Evolutionary conservation across 2,797 vertebrate genomes (phyloP), one percentile per base, ranked within the genome.

Genomic region (Ptychadena robeensis): DNA sequence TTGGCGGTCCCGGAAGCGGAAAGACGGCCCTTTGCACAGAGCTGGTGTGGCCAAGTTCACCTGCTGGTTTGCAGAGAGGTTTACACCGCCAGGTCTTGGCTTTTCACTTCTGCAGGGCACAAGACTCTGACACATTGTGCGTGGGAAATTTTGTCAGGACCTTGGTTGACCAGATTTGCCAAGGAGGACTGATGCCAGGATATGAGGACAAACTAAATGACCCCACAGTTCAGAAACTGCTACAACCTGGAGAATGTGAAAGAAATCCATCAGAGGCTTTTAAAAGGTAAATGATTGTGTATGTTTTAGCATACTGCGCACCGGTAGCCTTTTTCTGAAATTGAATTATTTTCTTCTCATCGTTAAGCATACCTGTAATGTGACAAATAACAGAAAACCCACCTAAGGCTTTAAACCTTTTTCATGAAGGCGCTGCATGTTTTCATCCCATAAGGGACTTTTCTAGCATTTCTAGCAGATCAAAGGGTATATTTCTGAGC

Each of bases 11-110:
- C 0, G 98, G 98, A 0, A 98, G 97, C 9, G 98, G 98, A 76
- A 99, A 99, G 90, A 99, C 97, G 0, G 98, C 98, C 0, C 91
- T 99, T 28, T 97, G 96, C 87, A 96, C 97, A 0, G 98, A 99
- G 92, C 91, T 99, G 72, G 80, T 99, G 71, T 99, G 97, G 97
- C 98, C 98, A 77, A 95, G 94, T 57, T 96, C 96, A 0, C 90
- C 93, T 80, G 92, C 95, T 69, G 92, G 94, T 40, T 78, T 91
- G 0, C 96, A 98, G 25, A 93, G 97, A 67, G 95, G 95, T 0
- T 91, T 98, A 68, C 96, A 98, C 78, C 95, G 93, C 31, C 96
- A 96, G 82, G 93, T 93, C 25, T 88, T 99, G 87, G 97, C 96
- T 14, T 99, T 96, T 89, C 97, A 99, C 85, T 99, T 99, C 92